Conservation (phyloP, 2,888 invertebrate genomes). For the Drosophila anomelani region DNA sequence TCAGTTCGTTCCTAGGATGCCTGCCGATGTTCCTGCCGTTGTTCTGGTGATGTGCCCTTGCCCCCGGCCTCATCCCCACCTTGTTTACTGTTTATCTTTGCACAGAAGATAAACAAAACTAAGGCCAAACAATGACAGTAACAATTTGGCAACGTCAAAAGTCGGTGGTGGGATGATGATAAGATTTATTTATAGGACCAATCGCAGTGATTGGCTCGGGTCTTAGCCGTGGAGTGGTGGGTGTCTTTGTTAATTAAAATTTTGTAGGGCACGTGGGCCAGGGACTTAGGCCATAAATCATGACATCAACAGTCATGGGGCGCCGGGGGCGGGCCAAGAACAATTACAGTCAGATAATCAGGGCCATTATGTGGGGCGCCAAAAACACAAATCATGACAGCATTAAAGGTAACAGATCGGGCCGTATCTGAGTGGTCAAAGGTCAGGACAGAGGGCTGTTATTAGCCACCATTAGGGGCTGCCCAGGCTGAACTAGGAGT, state of each 20-base stretch:
- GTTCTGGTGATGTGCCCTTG: slow-evolving; percentile 11
- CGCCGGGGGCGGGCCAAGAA: slow-evolving; percentile 17
- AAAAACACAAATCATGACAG: slow-evolving; percentile 61
- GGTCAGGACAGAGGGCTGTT: slow-evolving; percentile 59
- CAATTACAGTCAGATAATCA: slow-evolving; percentile 53
- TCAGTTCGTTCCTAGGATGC: slow-evolving; percentile 30
- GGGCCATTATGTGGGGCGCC: slow-evolving; percentile 56
- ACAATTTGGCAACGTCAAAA: slow-evolving; percentile 53
- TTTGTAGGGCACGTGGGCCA: slow-evolving; percentile 63
- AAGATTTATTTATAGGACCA: slow-evolving; percentile 59
- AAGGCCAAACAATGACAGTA: slow-evolving; percentile 54
- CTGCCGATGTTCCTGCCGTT: slow-evolving; percentile 17
- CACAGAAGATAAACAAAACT: slow-evolving; percentile 70
- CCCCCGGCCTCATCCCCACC: background rate
- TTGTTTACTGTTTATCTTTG: slow-evolving; percentile 68
- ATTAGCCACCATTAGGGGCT: slow-evolving; percentile 29
- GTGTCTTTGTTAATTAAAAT: slow-evolving; percentile 71
- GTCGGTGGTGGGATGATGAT: slow-evolving; percentile 67
- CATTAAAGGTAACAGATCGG: slow-evolving; percentile 36
- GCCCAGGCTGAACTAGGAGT: slow-evolving; percentile 2
- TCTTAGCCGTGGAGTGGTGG: slow-evolving; percentile 31
- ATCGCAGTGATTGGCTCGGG: slow-evolving; percentile 51
- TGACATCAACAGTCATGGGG: slow-evolving; percentile 65
- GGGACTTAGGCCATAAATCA: slow-evolving; percentile 62
- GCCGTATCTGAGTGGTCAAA: slow-evolving; percentile 36